phyloP scores from a whole-genome alignment of 2,888 invertebrate genomes.

The Coleophora deauratella region DNA sequence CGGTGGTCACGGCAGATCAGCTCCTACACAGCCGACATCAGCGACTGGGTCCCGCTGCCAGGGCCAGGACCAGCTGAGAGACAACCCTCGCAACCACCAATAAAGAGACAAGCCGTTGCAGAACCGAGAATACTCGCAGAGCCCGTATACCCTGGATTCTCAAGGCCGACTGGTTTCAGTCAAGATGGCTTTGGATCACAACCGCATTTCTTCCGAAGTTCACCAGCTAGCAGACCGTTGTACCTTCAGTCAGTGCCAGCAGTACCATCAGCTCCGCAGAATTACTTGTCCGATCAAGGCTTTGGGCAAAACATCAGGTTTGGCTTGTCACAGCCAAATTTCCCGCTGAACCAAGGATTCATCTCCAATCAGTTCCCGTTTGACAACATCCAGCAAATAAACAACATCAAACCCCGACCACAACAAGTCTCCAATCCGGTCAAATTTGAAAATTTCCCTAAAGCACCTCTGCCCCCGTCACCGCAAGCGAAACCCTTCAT shows the following conservation, averaged over 20 bases:
- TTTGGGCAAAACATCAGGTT: conserved; percentile 59
- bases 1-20: conserved; percentile 68
- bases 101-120: conserved; percentile 59
- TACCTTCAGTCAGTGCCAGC: conserved; percentile 54
- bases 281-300: conserved; percentile 56
- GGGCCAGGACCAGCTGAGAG: conserved; percentile 49
- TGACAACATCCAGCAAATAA: conserved; percentile 37
- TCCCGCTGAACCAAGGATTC: conserved; percentile 55
- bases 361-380: conserved; percentile 48
- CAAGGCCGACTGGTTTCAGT: conserved; percentile 39
- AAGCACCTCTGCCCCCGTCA: conserved; percentile 24
- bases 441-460: conserved; percentile 40
- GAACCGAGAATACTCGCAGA: conserved; percentile 63
- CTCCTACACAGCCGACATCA: conserved; percentile 58
- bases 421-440: conserved; percentile 33
- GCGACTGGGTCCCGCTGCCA: conserved; percentile 61
- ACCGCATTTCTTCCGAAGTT: conserved; percentile 43
- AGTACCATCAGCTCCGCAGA: conserved; percentile 62
- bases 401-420: conserved; percentile 30
- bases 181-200: conserved; percentile 40
- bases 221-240: conserved; percentile 48
- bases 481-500: conserved; percentile 42
- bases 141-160: conserved; percentile 43
- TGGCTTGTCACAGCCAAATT: conserved; percentile 54
- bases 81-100: conserved; percentile 32